Evolutionary conservation across 2,113 vertebrate species (phyloP), one percentile per base, ranked within the genome.

Genomic region (Falco punctatus): DNA sequence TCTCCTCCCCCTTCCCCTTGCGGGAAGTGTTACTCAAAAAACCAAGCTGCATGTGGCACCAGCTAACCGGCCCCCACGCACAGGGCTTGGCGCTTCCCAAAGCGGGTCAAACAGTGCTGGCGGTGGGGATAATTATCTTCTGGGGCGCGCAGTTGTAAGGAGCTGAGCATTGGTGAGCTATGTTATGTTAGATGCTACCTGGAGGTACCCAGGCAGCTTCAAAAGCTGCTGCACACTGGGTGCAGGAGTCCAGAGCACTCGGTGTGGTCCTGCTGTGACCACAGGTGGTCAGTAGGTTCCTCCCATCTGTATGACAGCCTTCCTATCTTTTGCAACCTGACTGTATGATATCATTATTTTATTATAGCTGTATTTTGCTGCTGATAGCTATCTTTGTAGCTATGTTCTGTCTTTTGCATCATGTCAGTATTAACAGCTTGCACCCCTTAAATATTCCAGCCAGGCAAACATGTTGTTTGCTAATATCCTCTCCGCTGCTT

Each of bases 41-140:
- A 10, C 44, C 52, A 19, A 24, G 6, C 74, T 40, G 49, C 13
- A 1, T 21, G n/a, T 2, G 7, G 71, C 40, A 54, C 52, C 52
- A 14, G 28, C 62, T n/a, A 6, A 18, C 12, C 2, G 3, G n/a
- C 38, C 51, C 46, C n/a, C 3, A 4, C 4, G 4, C 16, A 2
- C 23, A 2, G 40, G 51, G 54, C 70, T 61, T 13, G 2, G 11
- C 3, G 5, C n/a, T 46, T 28, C 62, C 81, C 67, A 6, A 4
- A 13, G 30, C 8, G 0, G 19, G 26, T 27, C 44, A 7, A 22
- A n/a, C 26, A 2, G 17, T 3, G 30, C 35, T 35, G 54, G 51
- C 1, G 0, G 10, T 10, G n/a, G 55, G 40, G 52, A 17, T 9
- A 6, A 13, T 6, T 9, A 13, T 16, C 38, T 49, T 42, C 54